Percentiles rank a stretch among this genome's conserved stretches.
phyloP scores from a whole-genome alignment of 2,797 vertebrate genomes.

The Acipenser ruthenus region DNA sequence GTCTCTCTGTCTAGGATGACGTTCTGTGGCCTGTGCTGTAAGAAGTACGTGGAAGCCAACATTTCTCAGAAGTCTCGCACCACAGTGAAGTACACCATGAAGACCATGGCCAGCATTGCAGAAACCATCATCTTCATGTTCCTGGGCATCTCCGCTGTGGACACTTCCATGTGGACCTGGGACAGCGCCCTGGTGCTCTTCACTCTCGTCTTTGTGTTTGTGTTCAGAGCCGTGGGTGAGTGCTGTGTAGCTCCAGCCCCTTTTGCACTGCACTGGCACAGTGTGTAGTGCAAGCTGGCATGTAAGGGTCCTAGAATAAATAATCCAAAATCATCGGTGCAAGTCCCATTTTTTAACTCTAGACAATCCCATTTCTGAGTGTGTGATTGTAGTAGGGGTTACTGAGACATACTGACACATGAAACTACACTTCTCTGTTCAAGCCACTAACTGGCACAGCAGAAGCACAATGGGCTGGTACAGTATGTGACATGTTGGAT shows the following conservation, averaged over 20 bases:
- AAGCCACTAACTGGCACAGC: too few species aligned
- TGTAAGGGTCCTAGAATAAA: too few species aligned
- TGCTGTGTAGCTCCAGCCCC: slow-evolving; percentile 19
- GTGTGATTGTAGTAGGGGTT: neutral
- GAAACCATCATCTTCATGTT: slow-evolving; percentile 97
- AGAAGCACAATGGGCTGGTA: too few species aligned
- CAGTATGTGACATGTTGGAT: too few species aligned
- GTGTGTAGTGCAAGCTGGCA: neutral
- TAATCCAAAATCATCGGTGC: too few species aligned
- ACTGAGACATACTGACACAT: too few species aligned
- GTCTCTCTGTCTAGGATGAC: slow-evolving; percentile 64
- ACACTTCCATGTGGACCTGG: slow-evolving; percentile 94
- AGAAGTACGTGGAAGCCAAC: slow-evolving; percentile 94
- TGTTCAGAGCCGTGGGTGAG: slow-evolving; percentile 84
- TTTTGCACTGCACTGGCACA: neutral
- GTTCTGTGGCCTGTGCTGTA: slow-evolving; percentile 90
- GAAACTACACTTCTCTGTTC: too few species aligned
- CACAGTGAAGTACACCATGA: slow-evolving; percentile 93
- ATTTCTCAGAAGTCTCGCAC: slow-evolving; percentile 94
- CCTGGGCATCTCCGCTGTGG: slow-evolving; percentile 86
- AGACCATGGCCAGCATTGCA: slow-evolving; percentile 87
- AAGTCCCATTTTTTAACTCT: too few species aligned
- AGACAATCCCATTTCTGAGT: neutral
- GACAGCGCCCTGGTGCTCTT: slow-evolving; percentile 84
- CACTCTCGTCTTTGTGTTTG: slow-evolving; percentile 85